Evolutionary conservation across 2,888 invertebrate species (phyloP), one percentile per base, ranked within the genome.

Genomic region (Tolmerus cingulatus): DNA sequence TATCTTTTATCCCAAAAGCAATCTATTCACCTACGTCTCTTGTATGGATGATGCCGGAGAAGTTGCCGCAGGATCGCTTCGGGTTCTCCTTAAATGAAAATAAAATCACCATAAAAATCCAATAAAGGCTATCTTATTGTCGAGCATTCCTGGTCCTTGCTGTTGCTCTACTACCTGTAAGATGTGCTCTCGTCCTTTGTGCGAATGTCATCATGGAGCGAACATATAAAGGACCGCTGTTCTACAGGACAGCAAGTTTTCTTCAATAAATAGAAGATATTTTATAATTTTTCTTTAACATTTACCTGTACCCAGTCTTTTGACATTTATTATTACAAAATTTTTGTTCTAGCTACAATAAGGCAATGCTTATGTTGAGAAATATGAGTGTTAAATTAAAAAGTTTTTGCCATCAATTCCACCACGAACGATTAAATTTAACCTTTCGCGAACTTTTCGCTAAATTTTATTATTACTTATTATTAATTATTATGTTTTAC

Each of bases 51-150:
- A 46, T 74, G 40, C 16, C 74, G 46, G 40, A 74, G 40, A 27
- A 74, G 43, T 74, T 85, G 74, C 27, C 34, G 30, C 51, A 74
- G 43, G 74, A 85, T 85, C 46, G 85, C 74, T 74, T 74, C 16
- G 85, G 85, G 51, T 74, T 74, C 37, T 85, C 74, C 85, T 85
- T 85, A 85, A 85, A 85, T 85, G 85, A 85, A 85, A 85, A 85
- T 85, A 85, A 85, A 85, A 85, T 85, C 85, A 85, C 85, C 85
- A 85, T 85, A 85, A 85, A 85, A 85, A 85, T 85, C 85, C 85
- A 85, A 85, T 85, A 85, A 85, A 85, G 85, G 85, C 85, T 51
- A 85, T 85, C 85, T 85, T 85, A 85, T 85, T 85, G 85, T 85
- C 85, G 74, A 85, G 85, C 85, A 74, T 74, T 74, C 74, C 74